Evolutionary conservation across 2,888 invertebrate genomes (phyloP).

Genomic region (Drosophila flavopinicola): DNA sequence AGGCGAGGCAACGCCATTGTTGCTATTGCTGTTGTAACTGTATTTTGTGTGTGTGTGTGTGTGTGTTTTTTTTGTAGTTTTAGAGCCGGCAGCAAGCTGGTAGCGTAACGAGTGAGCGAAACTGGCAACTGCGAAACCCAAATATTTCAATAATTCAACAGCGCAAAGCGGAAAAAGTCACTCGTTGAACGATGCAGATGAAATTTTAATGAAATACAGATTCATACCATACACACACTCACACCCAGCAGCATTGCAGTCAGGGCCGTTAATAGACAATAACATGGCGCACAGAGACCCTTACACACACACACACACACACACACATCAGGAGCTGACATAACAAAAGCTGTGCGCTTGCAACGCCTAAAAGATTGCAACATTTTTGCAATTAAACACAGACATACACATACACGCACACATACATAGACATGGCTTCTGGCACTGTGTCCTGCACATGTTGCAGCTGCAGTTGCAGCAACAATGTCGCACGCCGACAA

Average conservation of each 20-base stretch:
- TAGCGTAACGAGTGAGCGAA: constrained; percentile 34
- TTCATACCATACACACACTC: constrained; percentile 58
- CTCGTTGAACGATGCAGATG: constrained; percentile 79
- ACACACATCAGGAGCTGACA: constrained; percentile 53
- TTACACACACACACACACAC: constrained; percentile 9
- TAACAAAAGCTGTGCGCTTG: constrained; percentile 58
- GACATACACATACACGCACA: constrained; percentile 23
- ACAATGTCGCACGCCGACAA: constrained; percentile 68
- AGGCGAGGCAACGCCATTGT: constrained; percentile 26
- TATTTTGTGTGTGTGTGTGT: neutral
- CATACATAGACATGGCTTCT: constrained; percentile 19
- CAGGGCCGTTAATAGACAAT: constrained; percentile 71
- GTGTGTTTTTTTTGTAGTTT: constrained; percentile 14
- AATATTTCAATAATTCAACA: constrained; percentile 80
- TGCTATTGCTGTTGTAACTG: constrained; percentile 1
- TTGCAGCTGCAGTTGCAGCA: constrained; percentile 37
- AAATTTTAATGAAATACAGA: constrained; percentile 81
- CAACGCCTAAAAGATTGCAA: constrained; percentile 75
- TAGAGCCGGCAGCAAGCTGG: constrained; percentile 32
- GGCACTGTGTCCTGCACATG: constrained; percentile 42
- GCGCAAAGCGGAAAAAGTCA: constrained; percentile 79
- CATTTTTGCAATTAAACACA: constrained; percentile 76
- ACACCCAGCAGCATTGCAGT: constrained; percentile 37
- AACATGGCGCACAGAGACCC: constrained; percentile 57
- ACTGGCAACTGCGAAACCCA: constrained; percentile 65